Evolutionary conservation across 2,797 vertebrate species (phyloP), one percentile per base, ranked within the genome.

Genomic region (Pangasius macronema): DNA sequence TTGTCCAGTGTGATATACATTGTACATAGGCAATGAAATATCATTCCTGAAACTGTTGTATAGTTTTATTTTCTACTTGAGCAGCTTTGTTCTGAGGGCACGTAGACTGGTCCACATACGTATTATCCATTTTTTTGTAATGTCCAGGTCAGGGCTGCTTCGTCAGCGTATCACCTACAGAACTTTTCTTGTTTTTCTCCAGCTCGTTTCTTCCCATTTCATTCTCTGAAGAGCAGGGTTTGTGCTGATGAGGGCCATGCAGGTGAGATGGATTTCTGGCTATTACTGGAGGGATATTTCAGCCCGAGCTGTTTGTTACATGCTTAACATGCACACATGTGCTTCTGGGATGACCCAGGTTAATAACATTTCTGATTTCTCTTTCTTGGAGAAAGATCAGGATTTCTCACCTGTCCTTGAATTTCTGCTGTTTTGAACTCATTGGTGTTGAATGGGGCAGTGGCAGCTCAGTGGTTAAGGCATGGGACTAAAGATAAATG

Each of bases 211-310:
- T 30, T 61, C 81, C 55, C 4, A 51, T 57, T 82, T 85, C 18
- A 18, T 82, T 82, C 46, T 75, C 30, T 51, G 22, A 65, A 53
- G 77, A 63, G 68, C 77, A 10, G 5, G 61, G 20, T 42, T 30
- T 11, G 68, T 77, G 18, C 22, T 88, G 87, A 88, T 85, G 79
- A 83, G 59, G 68, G 84, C 84, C 84, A 82, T 2, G 8, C 49
- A 82, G 87, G 79, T 75, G 84, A 85, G 68, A 85, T 88, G 57
- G 87, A 82, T 84, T 80, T 85, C 51, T 81, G 76, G n/a, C 24
- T 81, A 5, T 61, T 49, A 51, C 76, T n/a, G 33, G 67, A 57
- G 49, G 67, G 30, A 72, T 39, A 33, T 53, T 42, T 75, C 76
- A 67, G 77, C 24, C 65, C 30, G 27, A 33, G 24, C 87, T 80